A percentile compares a stretch with the other conserved stretches of the same genome.
Conservation (phyloP, 2,797 vertebrate genomes). For the Mormyrops boulengeri region DNA sequence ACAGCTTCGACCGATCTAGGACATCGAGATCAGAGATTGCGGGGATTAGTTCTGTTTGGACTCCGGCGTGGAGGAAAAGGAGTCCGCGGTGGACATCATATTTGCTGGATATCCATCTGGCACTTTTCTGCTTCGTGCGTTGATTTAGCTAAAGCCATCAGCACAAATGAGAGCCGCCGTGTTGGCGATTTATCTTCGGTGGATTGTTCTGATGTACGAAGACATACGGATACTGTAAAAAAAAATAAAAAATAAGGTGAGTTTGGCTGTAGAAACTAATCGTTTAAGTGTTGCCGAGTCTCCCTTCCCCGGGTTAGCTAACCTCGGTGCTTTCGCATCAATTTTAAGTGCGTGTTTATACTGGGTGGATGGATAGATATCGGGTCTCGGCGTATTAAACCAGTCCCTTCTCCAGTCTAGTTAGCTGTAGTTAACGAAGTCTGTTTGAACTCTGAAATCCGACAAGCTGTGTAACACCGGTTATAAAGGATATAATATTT, state of each 20-base stretch:
- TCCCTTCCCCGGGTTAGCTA: neutral
- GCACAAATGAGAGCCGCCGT: conserved; percentile 11
- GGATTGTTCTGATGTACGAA: conserved; percentile 22
- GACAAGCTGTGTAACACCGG: neutral
- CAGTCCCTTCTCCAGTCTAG: neutral
- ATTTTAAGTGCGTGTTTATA: conserved; percentile 21
- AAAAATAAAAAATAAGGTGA: neutral
- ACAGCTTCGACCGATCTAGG: conserved; percentile 9
- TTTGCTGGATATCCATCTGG: neutral
- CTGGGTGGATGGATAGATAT: neutral
- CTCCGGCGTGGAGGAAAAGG: neutral
- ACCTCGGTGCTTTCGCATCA: neutral
- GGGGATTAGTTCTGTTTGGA: conserved; percentile 11
- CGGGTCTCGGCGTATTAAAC: neutral
- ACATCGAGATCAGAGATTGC: conserved; percentile 20
- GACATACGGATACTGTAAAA: conserved; percentile 6
- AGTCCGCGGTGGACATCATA: neutral
- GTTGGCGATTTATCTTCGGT: conserved; percentile 1
- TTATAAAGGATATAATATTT: neutral
- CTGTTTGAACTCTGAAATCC: neutral
- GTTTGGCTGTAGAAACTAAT: neutral
- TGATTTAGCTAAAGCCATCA: neutral
- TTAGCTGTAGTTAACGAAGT: neutral
- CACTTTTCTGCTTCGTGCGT: neutral
- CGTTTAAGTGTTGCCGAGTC: neutral